A percentile compares a stretch with the other conserved stretches of the same genome.
These are phyloP conservation scores for Trilocha varians DNA, from an alignment of 2,888 invertebrate species.

Conservation along the genomic window DNA sequence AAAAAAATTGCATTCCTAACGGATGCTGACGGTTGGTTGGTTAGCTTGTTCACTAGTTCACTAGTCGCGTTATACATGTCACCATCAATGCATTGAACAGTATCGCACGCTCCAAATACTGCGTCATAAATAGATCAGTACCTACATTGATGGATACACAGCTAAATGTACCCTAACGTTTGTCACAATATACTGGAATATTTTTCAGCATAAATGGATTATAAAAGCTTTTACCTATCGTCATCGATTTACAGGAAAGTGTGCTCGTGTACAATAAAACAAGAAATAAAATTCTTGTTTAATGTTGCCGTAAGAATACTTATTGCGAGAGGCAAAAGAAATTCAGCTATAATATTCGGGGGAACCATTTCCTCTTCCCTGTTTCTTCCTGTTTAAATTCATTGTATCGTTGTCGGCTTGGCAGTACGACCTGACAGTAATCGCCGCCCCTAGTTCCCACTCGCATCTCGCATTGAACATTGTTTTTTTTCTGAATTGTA, in stretches of 20 bases:
- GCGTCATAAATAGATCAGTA: slow-evolving; percentile 9
- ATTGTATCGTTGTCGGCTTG: not conserved
- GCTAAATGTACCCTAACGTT: too few species aligned
- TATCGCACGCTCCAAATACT: slow-evolving; percentile 38
- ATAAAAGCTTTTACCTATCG: too few species aligned
- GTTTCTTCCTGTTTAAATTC: not conserved
- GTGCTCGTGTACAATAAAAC: too few species aligned
- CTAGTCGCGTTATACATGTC: slow-evolving; percentile 2
- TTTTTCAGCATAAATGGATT: too few species aligned
- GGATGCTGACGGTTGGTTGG: slow-evolving; percentile 1
- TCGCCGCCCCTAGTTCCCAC: not conserved
- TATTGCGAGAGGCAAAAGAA: not conserved
- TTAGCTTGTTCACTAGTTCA: slow-evolving; percentile 2
- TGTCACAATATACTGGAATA: too few species aligned
- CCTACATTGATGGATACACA: too few species aligned
- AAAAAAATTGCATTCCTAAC: slow-evolving; percentile 2
- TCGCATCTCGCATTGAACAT: not conserved
- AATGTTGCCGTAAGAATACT: not conserved
- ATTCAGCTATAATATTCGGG: not conserved
- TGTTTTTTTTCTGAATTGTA: not conserved
- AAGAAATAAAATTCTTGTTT: too few species aligned
- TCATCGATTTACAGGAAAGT: too few species aligned
- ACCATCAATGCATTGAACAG: slow-evolving; percentile 25
- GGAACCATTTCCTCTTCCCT: not conserved
- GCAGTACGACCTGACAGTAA: not conserved